A percentile compares a stretch with the other conserved stretches of the same genome.
phyloP scores from a whole-genome alignment of 2,797 vertebrate species.

The Hippopotamyrus pictus region DNA sequence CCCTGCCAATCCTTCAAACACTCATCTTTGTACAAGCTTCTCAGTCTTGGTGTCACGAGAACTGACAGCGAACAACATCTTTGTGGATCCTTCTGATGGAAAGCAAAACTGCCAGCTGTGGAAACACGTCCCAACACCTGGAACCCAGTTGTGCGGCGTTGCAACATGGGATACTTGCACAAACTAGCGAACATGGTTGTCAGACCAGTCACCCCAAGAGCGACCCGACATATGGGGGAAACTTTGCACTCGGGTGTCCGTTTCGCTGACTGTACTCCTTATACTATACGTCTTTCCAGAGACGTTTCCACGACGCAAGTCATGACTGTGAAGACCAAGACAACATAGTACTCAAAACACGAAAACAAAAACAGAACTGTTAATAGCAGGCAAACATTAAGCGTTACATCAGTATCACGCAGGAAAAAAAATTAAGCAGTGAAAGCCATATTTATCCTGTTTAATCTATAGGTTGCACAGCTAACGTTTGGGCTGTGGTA shows the following conservation, averaged over 20 bases:
- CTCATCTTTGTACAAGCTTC: not conserved
- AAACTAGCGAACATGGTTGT: not conserved
- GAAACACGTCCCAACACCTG: slow-evolving; percentile 5
- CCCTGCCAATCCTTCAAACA: not conserved
- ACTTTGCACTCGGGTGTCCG: not conserved
- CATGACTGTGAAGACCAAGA: not conserved
- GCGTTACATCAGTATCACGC: not conserved
- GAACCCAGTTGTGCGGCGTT: not conserved
- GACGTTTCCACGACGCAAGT: not conserved
- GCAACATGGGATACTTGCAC: not conserved
- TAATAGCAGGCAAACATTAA: not conserved
- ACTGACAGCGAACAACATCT: slow-evolving; percentile 5
- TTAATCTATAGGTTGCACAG: not conserved
- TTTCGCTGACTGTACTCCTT: not conserved
- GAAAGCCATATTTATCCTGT: not conserved
- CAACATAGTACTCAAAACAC: not conserved
- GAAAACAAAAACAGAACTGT: not conserved
- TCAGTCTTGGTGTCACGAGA: not conserved
- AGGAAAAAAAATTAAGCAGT: not conserved
- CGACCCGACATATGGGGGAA: not conserved
- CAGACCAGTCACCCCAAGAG: not conserved
- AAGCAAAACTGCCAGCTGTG: slow-evolving; percentile 3
- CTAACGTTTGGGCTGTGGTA: not conserved
- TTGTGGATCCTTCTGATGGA: slow-evolving; percentile 13
- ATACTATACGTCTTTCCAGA: not conserved